These are phyloP conservation scores for Spermophilus dauricus DNA, from an alignment of 2,113 vertebrate species.

Conservation along the genomic window DNA sequence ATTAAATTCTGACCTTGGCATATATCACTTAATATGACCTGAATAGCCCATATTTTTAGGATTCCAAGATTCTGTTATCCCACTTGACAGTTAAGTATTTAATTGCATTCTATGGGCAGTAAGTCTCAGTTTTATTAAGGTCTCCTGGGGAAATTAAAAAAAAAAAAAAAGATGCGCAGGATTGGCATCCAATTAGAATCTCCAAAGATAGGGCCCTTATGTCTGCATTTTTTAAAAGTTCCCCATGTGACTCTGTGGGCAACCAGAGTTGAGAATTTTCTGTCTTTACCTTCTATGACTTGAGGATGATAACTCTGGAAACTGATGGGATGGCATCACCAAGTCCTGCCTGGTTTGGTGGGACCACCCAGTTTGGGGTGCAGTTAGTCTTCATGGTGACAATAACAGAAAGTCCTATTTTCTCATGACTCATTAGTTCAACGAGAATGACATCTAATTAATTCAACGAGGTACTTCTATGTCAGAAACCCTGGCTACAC, in stretches of 20 bases:
- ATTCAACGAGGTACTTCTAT: not conserved
- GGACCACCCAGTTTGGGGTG: not conserved
- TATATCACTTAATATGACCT: slow-evolving; percentile 69
- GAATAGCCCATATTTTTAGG: slow-evolving; percentile 56
- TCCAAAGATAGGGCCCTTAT: not conserved
- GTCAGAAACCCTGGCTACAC: not conserved
- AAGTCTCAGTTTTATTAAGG: slow-evolving; percentile 70
- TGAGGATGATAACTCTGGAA: not conserved
- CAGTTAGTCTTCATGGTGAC: not conserved
- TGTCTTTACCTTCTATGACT: not conserved
- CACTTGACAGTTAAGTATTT: slow-evolving; percentile 70
- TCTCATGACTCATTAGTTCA: not conserved
- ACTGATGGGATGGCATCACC: not conserved
- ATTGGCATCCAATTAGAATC: slow-evolving; percentile 18
- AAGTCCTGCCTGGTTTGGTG: not conserved
- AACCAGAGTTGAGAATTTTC: not conserved
- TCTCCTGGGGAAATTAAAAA: slow-evolving; percentile 35
- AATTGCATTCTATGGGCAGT: slow-evolving; percentile 63
- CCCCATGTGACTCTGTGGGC: not conserved
- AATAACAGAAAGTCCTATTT: not conserved
- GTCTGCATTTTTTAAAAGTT: not conserved
- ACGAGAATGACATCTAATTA: not conserved
- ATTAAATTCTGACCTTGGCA: slow-evolving; percentile 66
- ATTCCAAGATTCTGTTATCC: slow-evolving; percentile 69
- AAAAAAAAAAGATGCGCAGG: not conserved